Percentiles rank a stretch among this genome's conserved stretches.
These are phyloP conservation scores for Otocyon megalotis DNA, from an alignment of 2,113 vertebrate genomes.

Conservation along the genomic window DNA sequence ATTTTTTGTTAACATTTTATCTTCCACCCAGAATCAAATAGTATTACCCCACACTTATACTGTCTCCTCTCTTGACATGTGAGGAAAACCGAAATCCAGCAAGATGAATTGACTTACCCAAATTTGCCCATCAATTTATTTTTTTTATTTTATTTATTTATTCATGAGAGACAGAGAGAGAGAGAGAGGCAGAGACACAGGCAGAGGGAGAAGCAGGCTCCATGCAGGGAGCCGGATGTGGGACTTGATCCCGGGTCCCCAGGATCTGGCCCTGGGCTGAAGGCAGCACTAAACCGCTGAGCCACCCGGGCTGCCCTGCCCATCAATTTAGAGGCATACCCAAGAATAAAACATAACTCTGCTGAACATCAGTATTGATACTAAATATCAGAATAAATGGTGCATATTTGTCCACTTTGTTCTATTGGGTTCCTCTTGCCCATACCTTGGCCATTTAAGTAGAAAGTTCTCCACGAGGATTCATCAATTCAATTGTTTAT, in stretches of 20 bases:
- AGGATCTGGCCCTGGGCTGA: no score
- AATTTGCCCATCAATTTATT: background rate
- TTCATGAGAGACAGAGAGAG: no score
- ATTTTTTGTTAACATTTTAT: background rate
- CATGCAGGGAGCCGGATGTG: no score
- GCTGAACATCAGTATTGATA: background rate
- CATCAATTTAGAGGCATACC: background rate
- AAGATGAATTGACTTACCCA: background rate
- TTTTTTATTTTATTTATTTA: no score
- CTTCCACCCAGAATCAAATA: slow-evolving; percentile 9
- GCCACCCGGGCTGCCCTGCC: background rate
- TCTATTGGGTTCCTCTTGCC: background rate
- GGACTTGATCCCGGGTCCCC: no score
- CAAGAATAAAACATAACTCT: background rate
- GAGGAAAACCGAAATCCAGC: background rate
- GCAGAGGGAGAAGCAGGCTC: no score
- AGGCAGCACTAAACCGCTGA: no score
- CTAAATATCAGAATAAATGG: background rate
- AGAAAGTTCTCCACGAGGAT: background rate
- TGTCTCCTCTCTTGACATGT: background rate
- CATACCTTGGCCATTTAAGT: background rate
- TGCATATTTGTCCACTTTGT: background rate
- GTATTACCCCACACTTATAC: background rate
- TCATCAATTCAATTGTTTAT: background rate
- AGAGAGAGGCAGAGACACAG: no score